Evolutionary conservation across 2,888 invertebrate species (phyloP).

Genomic region (Allolobophora icterica): DNA sequence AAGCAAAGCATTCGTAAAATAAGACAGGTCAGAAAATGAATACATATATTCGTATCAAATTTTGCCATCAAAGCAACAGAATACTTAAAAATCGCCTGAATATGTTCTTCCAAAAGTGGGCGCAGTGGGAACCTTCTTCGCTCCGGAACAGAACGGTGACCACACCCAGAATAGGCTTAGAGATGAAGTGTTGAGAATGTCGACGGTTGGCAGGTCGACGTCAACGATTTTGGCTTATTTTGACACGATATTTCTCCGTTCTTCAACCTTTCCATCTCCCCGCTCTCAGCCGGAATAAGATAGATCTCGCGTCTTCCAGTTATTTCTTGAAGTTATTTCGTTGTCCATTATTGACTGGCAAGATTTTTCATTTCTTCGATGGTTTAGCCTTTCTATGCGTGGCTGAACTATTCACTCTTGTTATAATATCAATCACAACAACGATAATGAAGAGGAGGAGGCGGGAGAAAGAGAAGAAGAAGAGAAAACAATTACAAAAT

Average conservation of each 20-base stretch:
- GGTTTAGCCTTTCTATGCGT: background rate
- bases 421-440: background rate
- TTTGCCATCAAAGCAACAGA: too few relatives aligned
- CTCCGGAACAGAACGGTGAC: background rate
- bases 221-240: background rate
- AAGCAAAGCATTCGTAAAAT: too few relatives aligned
- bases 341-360: background rate
- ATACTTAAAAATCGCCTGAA: too few relatives aligned
- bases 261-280: background rate
- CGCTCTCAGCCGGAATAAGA: background rate
- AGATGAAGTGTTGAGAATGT: background rate
- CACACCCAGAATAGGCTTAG: background rate
- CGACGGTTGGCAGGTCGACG: background rate
- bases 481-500: background rate
- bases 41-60: too few relatives aligned
- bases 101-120: background rate
- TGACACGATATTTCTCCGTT: slow-evolving; percentile 9
- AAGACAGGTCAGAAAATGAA: too few relatives aligned
- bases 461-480: too few relatives aligned
- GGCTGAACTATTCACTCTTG: background rate
- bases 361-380: background rate
- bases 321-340: background rate
- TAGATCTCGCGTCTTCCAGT: background rate
- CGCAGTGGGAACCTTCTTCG: background rate
- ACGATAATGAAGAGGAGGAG: background rate